These are phyloP conservation scores for Chiloscyllium punctatum DNA, from an alignment of 2,797 vertebrate species.

Conservation along the genomic window DNA sequence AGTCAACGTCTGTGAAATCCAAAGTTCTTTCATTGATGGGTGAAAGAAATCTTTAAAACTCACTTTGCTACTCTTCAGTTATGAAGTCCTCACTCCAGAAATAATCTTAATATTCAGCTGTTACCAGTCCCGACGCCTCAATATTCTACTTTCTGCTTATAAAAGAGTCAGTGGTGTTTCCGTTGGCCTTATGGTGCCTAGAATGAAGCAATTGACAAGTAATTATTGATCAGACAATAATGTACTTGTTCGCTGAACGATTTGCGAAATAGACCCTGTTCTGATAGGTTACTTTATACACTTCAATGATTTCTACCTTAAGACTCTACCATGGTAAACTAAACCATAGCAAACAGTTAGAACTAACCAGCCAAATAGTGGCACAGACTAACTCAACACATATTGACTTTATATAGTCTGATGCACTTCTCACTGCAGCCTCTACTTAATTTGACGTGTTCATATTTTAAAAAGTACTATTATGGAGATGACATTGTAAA, in stretches of 20 bases:
- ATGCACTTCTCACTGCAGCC: not conserved
- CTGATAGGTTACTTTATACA: slow-evolving; percentile 2
- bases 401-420: not conserved
- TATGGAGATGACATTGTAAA: not conserved
- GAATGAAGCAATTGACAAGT: slow-evolving; percentile 32
- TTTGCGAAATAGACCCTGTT: slow-evolving; percentile 26
- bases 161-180: not conserved
- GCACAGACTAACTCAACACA: not conserved
- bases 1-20: not conserved
- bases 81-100: not conserved
- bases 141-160: slow-evolving; percentile 5
- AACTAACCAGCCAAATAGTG: slow-evolving; percentile 66
- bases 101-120: slow-evolving; percentile 8
- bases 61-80: not conserved
- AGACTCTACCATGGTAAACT: slow-evolving; percentile 8
- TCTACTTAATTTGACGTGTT: not conserved
- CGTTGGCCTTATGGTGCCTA: not conserved
- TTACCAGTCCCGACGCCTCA: no score
- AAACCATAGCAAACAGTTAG: slow-evolving; percentile 48
- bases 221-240: slow-evolving; percentile 36
- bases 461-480: not conserved
- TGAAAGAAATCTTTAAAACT: not conserved
- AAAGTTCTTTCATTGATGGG: not conserved
- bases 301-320: slow-evolving; percentile 29
- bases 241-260: slow-evolving; percentile 34